Evolutionary conservation across 1,140 invertebrate genomes (phyloP), one percentile per base, ranked within the genome.

Genomic region (Oncopeltus fasciatus): DNA sequence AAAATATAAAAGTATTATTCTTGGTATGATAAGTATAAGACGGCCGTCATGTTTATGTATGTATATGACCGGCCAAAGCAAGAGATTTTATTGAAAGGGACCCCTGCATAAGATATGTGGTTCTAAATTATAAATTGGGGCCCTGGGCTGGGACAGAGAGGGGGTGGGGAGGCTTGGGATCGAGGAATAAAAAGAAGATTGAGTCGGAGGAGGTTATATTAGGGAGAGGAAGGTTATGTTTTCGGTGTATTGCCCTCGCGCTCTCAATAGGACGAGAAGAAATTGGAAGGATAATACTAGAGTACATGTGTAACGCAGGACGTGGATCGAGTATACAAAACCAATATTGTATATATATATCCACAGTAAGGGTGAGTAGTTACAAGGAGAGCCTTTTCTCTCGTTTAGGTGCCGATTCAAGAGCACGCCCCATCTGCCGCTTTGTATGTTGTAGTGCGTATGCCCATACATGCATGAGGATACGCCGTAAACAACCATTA

Each of bases 401-500:
- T 38, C 31, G 31, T 38, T 38, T 38, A 38, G 31, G 31, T 38
- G 31, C 31, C 31, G 31, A 38, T 5, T 5, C 5, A 14, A 8
- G 5, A 38, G 5, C 5, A 8, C 31, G 31, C 31, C 31, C 14
- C 14, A n/a, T n/a, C n/a, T n/a, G n/a, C n/a, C n/a, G n/a, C n/a
- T n/a, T n/a, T n/a, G n/a, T n/a, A n/a, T n/a, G n/a, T n/a, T n/a
- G n/a, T n/a, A n/a, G n/a, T n/a, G n/a, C n/a, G n/a, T n/a, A n/a
- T n/a, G n/a, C n/a, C n/a, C n/a, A n/a, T n/a, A n/a, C n/a, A n/a
- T n/a, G n/a, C n/a, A n/a, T n/a, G n/a, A n/a, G n/a, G n/a, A n/a
- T n/a, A n/a, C 57, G 8, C 16, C 3, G 43, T 26, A 24, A 56
- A 59, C 49, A 60, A 60, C 61, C 63, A 57, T 60, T 53, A 44